Conservation (phyloP, 2,113 vertebrate species). For the Aegithalos caudatus region DNA sequence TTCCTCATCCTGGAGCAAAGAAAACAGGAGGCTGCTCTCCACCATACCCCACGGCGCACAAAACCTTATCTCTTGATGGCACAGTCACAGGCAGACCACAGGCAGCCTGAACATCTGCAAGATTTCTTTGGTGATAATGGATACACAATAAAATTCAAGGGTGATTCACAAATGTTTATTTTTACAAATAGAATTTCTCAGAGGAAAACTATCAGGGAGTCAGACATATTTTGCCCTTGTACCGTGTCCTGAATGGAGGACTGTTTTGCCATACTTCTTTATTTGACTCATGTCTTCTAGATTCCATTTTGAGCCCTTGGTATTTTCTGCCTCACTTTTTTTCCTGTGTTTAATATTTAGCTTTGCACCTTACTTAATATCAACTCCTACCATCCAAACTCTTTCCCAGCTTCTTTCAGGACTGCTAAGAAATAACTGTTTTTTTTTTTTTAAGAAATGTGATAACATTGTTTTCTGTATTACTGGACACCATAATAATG, state of each 20-base stretch:
- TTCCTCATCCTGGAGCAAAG: not conserved
- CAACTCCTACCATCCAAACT: not conserved
- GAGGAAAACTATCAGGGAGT: not conserved
- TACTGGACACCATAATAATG: not conserved
- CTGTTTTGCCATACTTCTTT: not conserved
- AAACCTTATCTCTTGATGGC: not conserved
- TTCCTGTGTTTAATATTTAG: not conserved
- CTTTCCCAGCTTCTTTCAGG: not conserved
- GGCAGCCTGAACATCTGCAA: not conserved
- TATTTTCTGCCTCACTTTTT: not conserved
- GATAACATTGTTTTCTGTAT: not conserved
- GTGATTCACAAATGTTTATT: not conserved
- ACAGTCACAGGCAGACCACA: not conserved
- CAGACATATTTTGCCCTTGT: not conserved
- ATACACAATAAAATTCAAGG: not conserved
- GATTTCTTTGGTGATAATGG: not conserved
- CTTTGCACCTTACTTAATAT: not conserved
- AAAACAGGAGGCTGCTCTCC: accelerated
- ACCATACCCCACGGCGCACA: not conserved
- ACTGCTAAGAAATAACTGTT: not conserved
- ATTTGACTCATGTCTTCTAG: accelerated
- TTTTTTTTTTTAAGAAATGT: not conserved
- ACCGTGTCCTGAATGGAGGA: not conserved
- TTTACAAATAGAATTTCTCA: not conserved
- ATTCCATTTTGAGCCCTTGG: not conserved